A percentile compares a stretch with the other conserved stretches of the same genome.
Conservation (phyloP, 2,888 invertebrate species). For the Cheilosia vulpina region DNA sequence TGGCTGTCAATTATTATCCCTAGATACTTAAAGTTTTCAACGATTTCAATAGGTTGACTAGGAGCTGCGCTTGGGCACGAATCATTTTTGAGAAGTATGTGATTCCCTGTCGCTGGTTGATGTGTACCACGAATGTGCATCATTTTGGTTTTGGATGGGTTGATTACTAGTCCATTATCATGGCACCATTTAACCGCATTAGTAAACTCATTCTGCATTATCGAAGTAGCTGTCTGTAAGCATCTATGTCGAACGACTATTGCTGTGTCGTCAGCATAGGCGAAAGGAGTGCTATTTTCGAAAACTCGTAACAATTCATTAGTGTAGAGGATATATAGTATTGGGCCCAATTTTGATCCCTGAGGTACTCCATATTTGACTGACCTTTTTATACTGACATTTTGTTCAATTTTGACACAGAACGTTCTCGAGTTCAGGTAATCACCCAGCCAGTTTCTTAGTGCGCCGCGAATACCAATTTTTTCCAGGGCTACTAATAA, state of each 20-base stretch:
- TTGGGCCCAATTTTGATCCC: conserved; percentile 24
- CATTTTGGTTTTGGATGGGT: conserved; percentile 5
- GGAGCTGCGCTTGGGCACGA: neutral
- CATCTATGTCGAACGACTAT: conserved; percentile 2
- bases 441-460: conserved; percentile 6
- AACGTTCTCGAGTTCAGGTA: neutral
- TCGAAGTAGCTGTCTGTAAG: conserved; percentile 4
- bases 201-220: conserved; percentile 12
- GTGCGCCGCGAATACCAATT: neutral
- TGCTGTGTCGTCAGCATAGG: conserved; percentile 12
- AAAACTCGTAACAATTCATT: conserved; percentile 6
- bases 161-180: conserved; percentile 11
- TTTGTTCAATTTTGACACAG: neutral
- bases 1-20: too few species aligned
- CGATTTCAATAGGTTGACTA: conserved; percentile 5
- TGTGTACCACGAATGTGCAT: conserved; percentile 15
- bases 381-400: neutral
- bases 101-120: neutral
- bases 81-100: neutral
- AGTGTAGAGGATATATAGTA: conserved; percentile 20
- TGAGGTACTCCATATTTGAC: conserved; percentile 20
- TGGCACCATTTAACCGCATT: conserved; percentile 9
- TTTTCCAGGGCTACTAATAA: neutral
- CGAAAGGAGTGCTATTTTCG: neutral
- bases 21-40: too few species aligned